A percentile compares a stretch with the other conserved stretches of the same genome.
These are phyloP conservation scores for Helarctos malayanus DNA, from an alignment of 2,797 vertebrate genomes.

Conservation along the genomic window DNA sequence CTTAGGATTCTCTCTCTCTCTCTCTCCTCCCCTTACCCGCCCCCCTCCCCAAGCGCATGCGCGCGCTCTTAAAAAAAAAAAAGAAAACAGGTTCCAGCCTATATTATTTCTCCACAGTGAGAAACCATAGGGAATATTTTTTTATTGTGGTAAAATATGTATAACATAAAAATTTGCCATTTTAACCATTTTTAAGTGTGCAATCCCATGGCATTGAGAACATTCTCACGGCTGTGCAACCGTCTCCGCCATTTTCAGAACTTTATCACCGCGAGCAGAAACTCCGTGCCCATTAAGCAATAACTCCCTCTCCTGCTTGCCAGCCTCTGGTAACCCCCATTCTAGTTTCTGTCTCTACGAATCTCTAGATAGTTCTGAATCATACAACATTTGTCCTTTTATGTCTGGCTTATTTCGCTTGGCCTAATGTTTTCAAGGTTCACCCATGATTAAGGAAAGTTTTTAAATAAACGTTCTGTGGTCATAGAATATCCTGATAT, in stretches of 20 bases:
- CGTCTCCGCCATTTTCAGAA: background rate
- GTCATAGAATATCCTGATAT: background rate
- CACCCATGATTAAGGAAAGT: background rate
- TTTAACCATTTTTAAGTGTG: background rate
- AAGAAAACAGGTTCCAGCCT: background rate
- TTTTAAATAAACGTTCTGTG: background rate
- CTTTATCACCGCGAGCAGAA: background rate
- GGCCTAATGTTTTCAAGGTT: background rate
- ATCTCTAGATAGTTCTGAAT: background rate
- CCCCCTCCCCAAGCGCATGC: accelerated
- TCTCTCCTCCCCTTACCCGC: no score
- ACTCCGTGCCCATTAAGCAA: background rate
- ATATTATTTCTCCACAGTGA: background rate
- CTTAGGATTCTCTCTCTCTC: no score
- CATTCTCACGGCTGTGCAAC: background rate
- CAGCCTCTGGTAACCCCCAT: background rate
- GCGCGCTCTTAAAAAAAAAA: background rate
- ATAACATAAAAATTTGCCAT: background rate
- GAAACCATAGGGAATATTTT: background rate
- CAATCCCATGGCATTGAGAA: background rate
- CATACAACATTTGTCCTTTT: background rate
- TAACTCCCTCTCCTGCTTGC: background rate
- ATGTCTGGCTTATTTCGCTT: background rate
- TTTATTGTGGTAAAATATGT: background rate
- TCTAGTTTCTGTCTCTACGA: background rate